These are phyloP conservation scores for Tubulanus polymorphus DNA, from an alignment of 2,888 invertebrate species.

Conservation along the genomic window DNA sequence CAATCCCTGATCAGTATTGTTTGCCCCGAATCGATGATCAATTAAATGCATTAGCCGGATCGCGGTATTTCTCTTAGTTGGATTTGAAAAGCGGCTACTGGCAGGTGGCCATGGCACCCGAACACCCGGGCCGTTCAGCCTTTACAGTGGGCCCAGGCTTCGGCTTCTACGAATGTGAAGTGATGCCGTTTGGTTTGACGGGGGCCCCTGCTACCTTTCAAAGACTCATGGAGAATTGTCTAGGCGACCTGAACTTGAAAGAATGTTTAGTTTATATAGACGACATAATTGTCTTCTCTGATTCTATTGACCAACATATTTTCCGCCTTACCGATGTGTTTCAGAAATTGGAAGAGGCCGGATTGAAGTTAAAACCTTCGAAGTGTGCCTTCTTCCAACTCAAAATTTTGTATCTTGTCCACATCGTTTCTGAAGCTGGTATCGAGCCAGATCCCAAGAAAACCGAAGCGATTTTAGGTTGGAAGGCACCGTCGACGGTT, in stretches of 20 bases:
- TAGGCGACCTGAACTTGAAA: constrained; percentile 2
- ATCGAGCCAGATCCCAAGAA: too few species aligned
- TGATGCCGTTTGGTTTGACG: constrained; percentile 28
- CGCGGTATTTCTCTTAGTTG: neutral
- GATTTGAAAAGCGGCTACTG: constrained; percentile 8
- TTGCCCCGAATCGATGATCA: neutral
- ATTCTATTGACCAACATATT: neutral
- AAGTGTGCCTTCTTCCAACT: constrained; percentile 11
- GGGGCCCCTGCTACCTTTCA: constrained; percentile 27
- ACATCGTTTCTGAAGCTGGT: too few species aligned
- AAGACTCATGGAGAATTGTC: constrained; percentile 9
- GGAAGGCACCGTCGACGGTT: too few species aligned
- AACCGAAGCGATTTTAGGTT: too few species aligned
- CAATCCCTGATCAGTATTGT: constrained; percentile 2
- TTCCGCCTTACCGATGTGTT: neutral
- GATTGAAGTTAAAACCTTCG: constrained; percentile 5
- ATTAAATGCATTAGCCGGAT: neutral
- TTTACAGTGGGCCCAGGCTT: constrained; percentile 9
- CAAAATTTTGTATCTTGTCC: too few species aligned
- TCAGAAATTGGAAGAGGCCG: neutral
- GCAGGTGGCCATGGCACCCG: constrained; percentile 1
- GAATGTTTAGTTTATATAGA: constrained; percentile 6
- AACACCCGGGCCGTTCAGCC: neutral
- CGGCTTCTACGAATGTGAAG: constrained; percentile 23
- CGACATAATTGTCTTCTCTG: constrained; percentile 3